Evolutionary conservation across 2,113 vertebrate species (phyloP), one percentile per base, ranked within the genome.

Genomic region (Struthidea cinerea): DNA sequence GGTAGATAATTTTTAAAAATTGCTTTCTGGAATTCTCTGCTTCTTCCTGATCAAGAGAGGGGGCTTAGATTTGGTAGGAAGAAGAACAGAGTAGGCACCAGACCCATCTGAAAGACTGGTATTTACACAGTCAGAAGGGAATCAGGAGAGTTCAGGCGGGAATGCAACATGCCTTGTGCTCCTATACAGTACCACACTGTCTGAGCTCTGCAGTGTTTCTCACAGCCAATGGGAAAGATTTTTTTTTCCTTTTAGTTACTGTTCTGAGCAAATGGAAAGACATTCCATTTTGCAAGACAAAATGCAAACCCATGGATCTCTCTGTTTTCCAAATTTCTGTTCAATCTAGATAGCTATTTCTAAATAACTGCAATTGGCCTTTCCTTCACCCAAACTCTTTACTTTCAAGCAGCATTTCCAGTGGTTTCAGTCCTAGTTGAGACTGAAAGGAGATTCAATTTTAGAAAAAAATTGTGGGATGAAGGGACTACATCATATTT

Each of bases 131-230:
- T 60, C 74, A 60, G 84, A 92, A 71, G 41, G 87, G 64, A 94
- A 94, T 85, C 74, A 57, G 84, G 93, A 94, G 74, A 91, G 64
- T 77, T 93, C 65, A 82, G 68, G n/a, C 69, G 87, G 64, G 69
- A 95, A 94, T 8, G 87, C 60, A 84, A 73, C 42, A 32, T 91
- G 68, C 86, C 89, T 93, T 81, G 73, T 90, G 64, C 89, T 87
- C 52, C 60, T 44, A 41, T 82, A 93, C 93, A 95, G 86, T 95
- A 86, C 78, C 37, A 94, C 80, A 89, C 89, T 96, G 95, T 94
- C 64, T 95, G 63, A 94, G 71, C 27, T 86, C 67, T 59, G 44
- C 53, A 73, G 35, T 94, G 88, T 92, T 94, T 86, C 88, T 80
- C 63, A 74, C 0, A 5, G 79, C 85, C 79, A 92, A 70, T 94